Conservation (phyloP, 1,140 invertebrate species). For the Bombus confusus region DNA sequence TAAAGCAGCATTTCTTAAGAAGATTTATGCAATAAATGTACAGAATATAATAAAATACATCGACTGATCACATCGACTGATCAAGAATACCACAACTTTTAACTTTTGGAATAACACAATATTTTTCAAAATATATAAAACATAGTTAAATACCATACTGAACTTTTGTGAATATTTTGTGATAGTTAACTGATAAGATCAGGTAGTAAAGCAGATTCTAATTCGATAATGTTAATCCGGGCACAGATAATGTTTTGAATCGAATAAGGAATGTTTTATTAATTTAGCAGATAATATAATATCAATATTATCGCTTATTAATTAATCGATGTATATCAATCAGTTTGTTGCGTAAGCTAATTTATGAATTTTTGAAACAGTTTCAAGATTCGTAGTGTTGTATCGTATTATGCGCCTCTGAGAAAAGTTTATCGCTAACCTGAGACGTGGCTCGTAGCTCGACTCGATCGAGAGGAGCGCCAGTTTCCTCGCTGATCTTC, state of each 20-base stretch:
- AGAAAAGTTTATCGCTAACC: constrained; percentile 53
- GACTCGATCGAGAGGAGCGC: constrained; percentile 64
- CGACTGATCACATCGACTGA: not conserved
- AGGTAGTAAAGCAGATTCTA: not conserved
- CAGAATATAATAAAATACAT: not conserved
- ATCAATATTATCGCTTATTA: not conserved
- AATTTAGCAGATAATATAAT: not conserved
- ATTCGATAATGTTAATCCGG: not conserved
- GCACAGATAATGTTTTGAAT: not conserved
- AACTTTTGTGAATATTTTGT: no score
- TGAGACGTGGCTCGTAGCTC: constrained; percentile 69
- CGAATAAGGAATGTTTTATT: not conserved
- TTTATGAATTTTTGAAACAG: not conserved
- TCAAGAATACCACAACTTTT: no score
- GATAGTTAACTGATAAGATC: no score
- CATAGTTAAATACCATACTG: no score
- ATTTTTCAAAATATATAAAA: not conserved
- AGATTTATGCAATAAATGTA: not conserved
- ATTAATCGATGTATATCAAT: not conserved
- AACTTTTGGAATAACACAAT: not conserved
- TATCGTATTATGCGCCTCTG: no score
- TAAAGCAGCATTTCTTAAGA: no score
- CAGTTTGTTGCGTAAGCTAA: not conserved
- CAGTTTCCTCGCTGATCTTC: constrained; percentile 68
- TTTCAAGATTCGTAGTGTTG: not conserved